Conservation (phyloP, 2,888 invertebrate genomes). For the Eristalinus aeneus region DNA sequence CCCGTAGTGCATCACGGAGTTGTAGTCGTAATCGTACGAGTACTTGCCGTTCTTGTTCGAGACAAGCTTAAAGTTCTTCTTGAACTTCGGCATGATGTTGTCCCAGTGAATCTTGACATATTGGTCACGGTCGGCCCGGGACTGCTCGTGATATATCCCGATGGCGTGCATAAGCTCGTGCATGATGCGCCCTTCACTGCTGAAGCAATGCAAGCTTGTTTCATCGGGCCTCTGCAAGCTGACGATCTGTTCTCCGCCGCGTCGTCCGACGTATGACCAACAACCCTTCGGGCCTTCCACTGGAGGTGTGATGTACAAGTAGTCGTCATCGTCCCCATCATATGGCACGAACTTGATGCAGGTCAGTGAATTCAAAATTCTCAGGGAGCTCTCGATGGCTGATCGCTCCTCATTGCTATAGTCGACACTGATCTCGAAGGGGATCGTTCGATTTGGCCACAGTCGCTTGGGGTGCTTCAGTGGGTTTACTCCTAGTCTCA, state of each 20-base stretch:
- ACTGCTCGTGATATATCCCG: slow-evolving; percentile 92
- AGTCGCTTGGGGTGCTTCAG: slow-evolving; percentile 85
- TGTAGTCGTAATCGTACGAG: slow-evolving; percentile 88
- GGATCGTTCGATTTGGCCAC: slow-evolving; percentile 85
- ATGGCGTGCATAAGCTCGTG: slow-evolving; percentile 91
- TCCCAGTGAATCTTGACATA: slow-evolving; percentile 85
- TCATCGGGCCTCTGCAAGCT: slow-evolving; percentile 85
- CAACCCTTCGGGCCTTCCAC: slow-evolving; percentile 86
- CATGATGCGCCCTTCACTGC: slow-evolving; percentile 87
- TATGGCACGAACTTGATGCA: slow-evolving; percentile 85
- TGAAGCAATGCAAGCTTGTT: slow-evolving; percentile 84
- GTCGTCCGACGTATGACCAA: slow-evolving; percentile 88
- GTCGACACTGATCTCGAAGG: slow-evolving; percentile 84
- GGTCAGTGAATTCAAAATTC: slow-evolving; percentile 84
- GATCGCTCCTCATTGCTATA: slow-evolving; percentile 81
- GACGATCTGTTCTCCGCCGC: slow-evolving; percentile 88
- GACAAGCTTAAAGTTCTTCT: slow-evolving; percentile 85
- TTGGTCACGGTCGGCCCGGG: slow-evolving; percentile 85
- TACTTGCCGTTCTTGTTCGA: slow-evolving; percentile 85
- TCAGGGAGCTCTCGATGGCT: slow-evolving; percentile 84
- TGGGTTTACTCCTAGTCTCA: slow-evolving; percentile 85
- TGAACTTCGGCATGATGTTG: slow-evolving; percentile 83
- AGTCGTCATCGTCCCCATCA: slow-evolving; percentile 84
- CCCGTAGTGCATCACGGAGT: slow-evolving; percentile 91
- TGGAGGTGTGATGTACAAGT: slow-evolving; percentile 84